Evolutionary conservation across 1,140 invertebrate genomes (phyloP), one percentile per base, ranked within the genome.

Genomic region (Streblospio benedicti): DNA sequence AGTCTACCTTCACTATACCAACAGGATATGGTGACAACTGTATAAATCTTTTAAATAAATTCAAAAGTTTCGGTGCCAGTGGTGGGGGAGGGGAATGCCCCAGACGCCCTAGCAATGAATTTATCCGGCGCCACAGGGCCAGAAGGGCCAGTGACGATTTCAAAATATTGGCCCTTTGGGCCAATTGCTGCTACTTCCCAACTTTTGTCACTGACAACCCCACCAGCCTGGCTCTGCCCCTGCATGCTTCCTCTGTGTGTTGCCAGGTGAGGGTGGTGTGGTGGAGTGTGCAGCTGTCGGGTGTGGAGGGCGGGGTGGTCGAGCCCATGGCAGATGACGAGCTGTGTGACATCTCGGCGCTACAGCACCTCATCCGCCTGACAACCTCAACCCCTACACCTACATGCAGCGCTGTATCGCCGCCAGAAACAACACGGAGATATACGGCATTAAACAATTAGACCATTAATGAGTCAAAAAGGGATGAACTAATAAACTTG

Each of bases 341-440:
- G 59, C 43, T 71, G 30, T 59, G 59, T 27, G 75, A 77, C 51
- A 45, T 64, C 6, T 65, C 72, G 1, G 70, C 75, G 6, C n/a
- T n/a, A n/a, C 59, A 76, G 53, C 64, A 75, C 44, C 65, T 73
- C 30, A 64, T 76, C 20, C 63, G 66, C 58, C 76, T 77, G 68
- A 71, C 71, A 47, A 68, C 71, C 69, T 76, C 1, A 75, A 76
- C 59, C 72, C 75, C 6, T 76, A 69, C 65, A 76, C 75, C 2
- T 76, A 76, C 67, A 71, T 68, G 6, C 72, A 76, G 57, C 67
- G 67, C 20, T 60, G 45, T 23, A 63, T 73, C 23, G 65, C 58
- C 12, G 60, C n/a, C 1, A 65, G 66, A 53, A 76, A 76, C 57
- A 58, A 32, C 32, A 71, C 71, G 72, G 60, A 67, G 71, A 70